Evolutionary conservation across 2,888 invertebrate genomes (phyloP), one percentile per base, ranked within the genome.

Genomic region (Paralinhomoeus sp.): DNA sequence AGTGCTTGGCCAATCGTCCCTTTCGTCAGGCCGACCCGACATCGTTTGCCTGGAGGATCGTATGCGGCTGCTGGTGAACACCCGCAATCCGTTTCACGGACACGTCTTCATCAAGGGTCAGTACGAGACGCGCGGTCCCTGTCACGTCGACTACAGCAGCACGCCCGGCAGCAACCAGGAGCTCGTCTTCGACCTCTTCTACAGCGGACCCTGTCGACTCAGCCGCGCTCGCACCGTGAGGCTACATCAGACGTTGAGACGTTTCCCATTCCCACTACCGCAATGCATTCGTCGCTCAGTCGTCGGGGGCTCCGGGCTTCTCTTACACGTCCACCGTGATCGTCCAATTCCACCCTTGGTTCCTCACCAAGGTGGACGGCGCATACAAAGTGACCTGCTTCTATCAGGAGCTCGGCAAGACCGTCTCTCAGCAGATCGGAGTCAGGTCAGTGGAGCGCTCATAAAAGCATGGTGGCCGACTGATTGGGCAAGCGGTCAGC

Each of bases 21-120:
- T n/a, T 37, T 15, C 3, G 12, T 2, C 37, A 37, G 37, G 37
- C 20, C n/a, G 9, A 2, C 41, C 41, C 3, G 35, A 35, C 3
- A 33, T 41, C 5, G 18, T 35, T 5, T 41, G 41, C n/a, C 34
- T 3, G 22, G 41, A 41, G 18, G 41, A 41, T 17, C n/a, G n/a
- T 3, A 35, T 41, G 17, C 12, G 41, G n/a, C 3, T 41, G 17
- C 15, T 23, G 22, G 24, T 41, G 2, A 22, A 34, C 24, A 33
- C 31, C 2, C 15, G 21, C 12, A 49, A 46, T 2, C 49, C 53
- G 5, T 58, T 58, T 45, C 46, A 48, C 17, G 58, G 58, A 2
- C 58, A 58, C 46, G 52, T 58, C 18, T 58, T 58, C 42, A 56
- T 58, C 3, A 54, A 55, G 43, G 58, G 55, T 17, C 15, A 24